phyloP scores from a whole-genome alignment of 2,113 vertebrate genomes.

The Ceyx margarethae region DNA sequence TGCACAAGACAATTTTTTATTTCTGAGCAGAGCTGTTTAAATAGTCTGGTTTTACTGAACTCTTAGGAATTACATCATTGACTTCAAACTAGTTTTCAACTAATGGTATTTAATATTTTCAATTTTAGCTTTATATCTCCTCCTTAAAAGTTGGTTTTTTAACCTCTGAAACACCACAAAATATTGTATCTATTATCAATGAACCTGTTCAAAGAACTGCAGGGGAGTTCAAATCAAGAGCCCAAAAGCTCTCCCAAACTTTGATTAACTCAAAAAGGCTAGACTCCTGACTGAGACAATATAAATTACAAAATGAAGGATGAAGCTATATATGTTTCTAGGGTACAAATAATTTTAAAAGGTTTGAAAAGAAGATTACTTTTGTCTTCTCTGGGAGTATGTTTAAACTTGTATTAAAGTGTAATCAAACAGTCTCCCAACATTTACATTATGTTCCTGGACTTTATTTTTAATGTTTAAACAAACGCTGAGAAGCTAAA shows the following conservation, averaged over 20 bases:
- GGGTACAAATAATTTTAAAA: not conserved
- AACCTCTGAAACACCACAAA: not conserved
- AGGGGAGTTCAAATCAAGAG: not conserved
- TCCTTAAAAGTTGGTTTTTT: not conserved
- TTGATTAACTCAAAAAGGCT: not conserved
- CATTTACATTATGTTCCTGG: not conserved
- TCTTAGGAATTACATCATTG: not conserved
- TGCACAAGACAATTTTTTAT: not conserved
- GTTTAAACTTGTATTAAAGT: not conserved
- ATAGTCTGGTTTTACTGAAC: not conserved
- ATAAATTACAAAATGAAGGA: not conserved
- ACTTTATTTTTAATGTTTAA: not conserved
- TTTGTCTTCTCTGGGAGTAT: not conserved
- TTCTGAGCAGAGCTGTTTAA: not conserved
- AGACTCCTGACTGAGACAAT: not conserved
- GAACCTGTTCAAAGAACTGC: not conserved
- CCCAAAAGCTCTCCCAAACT: not conserved
- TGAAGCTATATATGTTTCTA: not conserved
- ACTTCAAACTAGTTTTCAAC: not conserved
- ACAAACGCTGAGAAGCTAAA: not conserved
- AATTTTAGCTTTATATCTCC: not conserved
- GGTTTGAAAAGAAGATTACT: not conserved
- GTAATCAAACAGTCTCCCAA: not conserved
- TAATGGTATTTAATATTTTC: not conserved
- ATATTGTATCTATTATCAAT: accelerated